Base-by-base conservation (phyloP, 2,113 vertebrate genomes). In the Ranitomeya imitator region DNA sequence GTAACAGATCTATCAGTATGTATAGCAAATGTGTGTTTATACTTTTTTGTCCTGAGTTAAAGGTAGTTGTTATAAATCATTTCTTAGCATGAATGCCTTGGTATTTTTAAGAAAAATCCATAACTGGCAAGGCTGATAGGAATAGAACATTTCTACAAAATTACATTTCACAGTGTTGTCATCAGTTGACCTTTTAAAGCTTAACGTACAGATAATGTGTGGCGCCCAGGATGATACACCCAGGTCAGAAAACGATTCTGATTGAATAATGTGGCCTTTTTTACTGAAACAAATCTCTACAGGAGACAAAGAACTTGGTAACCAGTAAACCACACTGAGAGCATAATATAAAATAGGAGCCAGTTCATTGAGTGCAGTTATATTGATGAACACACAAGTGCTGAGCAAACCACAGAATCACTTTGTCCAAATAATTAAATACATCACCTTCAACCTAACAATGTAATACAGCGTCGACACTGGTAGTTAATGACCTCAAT, bases 111-210 rank as follows among this genome's bases (percentile, higher is more conserved):
- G 63, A 83, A 71, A 85, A 59, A 54, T 74, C 55, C 79, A 60
- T 81, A 81, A 80, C 52, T 59, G 52, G 23, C 37, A 85, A 60
- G 21, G 71, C 55, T 21, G 69, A 76, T 23, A 51, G 63, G 45
- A 85, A 74, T 21, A 8, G 18, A 76, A 76, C 69, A 85, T 76
- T 76, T 74, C 54, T 85, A 31, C 55, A 76, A 85, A 85, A 60
- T 69, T 55, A 55, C 37, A 67, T 83, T 83, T 67, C 21, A 69
- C 15, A 23, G 7, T 23, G 61, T 69, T 69, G 57, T 83, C 82
- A 69, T 83, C n/a, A 83, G 71, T 69, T 83, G 82, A 83, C 82
- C 82, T 83, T 83, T 67, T n/a, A 54, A 71, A 71, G 21, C 65
- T 13, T 71, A 55, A 83, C 54, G 21, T 54, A 69, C 82, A 51